Evolutionary conservation across 2,797 vertebrate genomes (phyloP).

Genomic region (Cercopithecus hamlyni): DNA sequence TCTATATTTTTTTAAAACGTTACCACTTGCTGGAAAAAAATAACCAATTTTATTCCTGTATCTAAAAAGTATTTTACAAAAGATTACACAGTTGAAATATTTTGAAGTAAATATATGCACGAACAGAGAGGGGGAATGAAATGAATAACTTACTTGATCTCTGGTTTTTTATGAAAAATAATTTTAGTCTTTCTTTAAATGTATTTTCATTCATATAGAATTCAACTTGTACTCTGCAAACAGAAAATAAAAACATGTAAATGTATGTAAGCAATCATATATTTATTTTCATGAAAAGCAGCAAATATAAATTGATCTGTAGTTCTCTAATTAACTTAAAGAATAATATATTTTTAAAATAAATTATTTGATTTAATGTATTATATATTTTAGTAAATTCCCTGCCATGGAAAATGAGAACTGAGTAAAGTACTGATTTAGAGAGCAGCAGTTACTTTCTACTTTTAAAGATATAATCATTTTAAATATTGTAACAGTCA

Average conservation of each 20-base stretch:
- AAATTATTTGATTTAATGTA: background rate
- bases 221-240: slow-evolving; percentile 90
- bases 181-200: slow-evolving; percentile 91
- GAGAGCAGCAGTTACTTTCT: background rate
- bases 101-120: background rate
- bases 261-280: background rate
- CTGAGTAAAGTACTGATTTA: background rate
- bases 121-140: slow-evolving; percentile 51
- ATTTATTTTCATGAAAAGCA: background rate
- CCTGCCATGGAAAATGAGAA: background rate
- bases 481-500: background rate
- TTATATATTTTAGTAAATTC: background rate
- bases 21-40: background rate
- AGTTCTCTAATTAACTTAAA: background rate
- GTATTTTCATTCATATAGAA: slow-evolving; percentile 91
- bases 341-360: background rate
- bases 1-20: background rate
- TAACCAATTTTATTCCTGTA: background rate
- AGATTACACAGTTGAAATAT: background rate
- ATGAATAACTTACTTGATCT: slow-evolving; percentile 89
- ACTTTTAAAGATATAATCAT: background rate
- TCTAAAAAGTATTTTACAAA: background rate
- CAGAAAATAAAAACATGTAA: slow-evolving; percentile 70
- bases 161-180: slow-evolving; percentile 93
- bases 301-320: background rate